These are phyloP conservation scores for Mus spretus DNA, from an alignment of 2,797 vertebrate genomes.

Conservation along the genomic window DNA sequence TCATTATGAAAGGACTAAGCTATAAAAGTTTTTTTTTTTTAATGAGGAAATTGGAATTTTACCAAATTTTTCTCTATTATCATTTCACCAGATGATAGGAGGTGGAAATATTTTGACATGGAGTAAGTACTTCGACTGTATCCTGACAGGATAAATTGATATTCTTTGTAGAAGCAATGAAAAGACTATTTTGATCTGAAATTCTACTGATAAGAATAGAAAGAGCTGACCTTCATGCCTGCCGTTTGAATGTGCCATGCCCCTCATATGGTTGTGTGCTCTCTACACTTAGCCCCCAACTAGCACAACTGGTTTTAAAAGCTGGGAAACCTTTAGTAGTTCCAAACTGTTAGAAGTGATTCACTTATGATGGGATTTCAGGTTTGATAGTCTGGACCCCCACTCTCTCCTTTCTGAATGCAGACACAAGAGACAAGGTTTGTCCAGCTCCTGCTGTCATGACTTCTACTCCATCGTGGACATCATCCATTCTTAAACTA, in stretches of 20 bases:
- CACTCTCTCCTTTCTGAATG: too few species aligned
- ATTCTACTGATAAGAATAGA: constrained; percentile 76
- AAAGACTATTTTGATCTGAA: constrained; percentile 86
- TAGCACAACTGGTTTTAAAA: background rate
- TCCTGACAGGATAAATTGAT: constrained; percentile 82
- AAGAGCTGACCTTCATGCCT: constrained; percentile 57
- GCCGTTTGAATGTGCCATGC: background rate
- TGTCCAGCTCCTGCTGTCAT: background rate
- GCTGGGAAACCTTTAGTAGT: background rate
- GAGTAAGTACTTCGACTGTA: constrained; percentile 79
- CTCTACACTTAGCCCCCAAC: background rate
- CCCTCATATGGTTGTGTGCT: too few species aligned
- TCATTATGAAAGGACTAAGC: background rate
- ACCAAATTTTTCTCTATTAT: constrained; percentile 74
- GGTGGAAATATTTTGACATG: constrained; percentile 78
- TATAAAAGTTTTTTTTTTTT: constrained; percentile 61
- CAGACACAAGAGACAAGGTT: background rate
- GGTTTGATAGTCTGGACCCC: background rate
- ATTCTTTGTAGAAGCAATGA: constrained; percentile 77
- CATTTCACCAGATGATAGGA: constrained; percentile 67
- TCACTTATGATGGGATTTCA: background rate
- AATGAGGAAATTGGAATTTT: constrained; percentile 55
- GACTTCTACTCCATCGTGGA: background rate
- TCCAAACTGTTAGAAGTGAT: background rate
- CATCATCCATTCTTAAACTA: background rate